phyloP scores from a whole-genome alignment of 1,140 invertebrate genomes.

The Drosophila lacteicornis region DNA sequence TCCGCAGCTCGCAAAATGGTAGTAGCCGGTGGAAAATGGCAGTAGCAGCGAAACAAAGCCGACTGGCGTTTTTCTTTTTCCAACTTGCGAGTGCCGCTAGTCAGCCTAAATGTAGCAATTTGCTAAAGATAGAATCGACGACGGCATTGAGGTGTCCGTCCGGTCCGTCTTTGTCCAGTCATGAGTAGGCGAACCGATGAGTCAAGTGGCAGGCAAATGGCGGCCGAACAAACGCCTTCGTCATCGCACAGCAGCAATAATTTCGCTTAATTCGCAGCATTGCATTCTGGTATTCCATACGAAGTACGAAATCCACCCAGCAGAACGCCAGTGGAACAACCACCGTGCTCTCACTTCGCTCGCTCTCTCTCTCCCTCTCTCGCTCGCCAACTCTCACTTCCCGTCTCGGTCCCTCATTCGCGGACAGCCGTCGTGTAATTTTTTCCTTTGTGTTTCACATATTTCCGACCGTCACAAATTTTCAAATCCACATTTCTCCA shows the following conservation, averaged over 20 bases:
- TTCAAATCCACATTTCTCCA: slow-evolving; percentile 49
- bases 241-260: slow-evolving; percentile 29
- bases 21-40: slow-evolving; percentile 47
- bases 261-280: slow-evolving; percentile 31
- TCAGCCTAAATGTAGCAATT: slow-evolving; percentile 17
- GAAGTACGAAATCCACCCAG: slow-evolving; percentile 46
- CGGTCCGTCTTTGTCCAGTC: slow-evolving; percentile 44
- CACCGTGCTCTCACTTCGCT: slow-evolving; percentile 41
- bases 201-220: slow-evolving; percentile 30
- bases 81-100: slow-evolving; percentile 34
- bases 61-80: slow-evolving; percentile 45
- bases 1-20: slow-evolving; percentile 43
- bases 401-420: slow-evolving; percentile 60
- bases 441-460: slow-evolving; percentile 57
- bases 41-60: slow-evolving; percentile 29
- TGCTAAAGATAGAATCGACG: slow-evolving; percentile 17
- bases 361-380: slow-evolving; percentile 5
- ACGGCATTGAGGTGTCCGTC: slow-evolving; percentile 44
- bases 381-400: slow-evolving; percentile 35
- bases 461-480: slow-evolving; percentile 56
- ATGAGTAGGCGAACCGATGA: slow-evolving; percentile 45
- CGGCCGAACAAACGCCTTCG: slow-evolving; percentile 13
- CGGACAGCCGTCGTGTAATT: slow-evolving; percentile 59
- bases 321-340: slow-evolving; percentile 52
- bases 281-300: slow-evolving; percentile 16